phyloP scores from a whole-genome alignment of 2,888 invertebrate genomes.

The Folsomia candida region DNA sequence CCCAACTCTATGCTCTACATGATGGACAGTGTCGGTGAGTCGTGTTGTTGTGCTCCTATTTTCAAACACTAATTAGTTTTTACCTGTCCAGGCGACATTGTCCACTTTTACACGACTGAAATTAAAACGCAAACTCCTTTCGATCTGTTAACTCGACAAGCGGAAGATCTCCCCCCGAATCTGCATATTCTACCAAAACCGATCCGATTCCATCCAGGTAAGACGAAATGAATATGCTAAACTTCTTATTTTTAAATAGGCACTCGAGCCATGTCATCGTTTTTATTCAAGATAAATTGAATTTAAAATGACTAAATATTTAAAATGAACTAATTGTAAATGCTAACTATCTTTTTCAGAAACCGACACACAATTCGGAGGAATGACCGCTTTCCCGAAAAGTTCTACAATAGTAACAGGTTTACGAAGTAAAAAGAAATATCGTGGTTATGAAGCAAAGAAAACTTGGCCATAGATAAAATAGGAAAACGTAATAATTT shows the following conservation, averaged over 20 bases:
- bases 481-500: neutral
- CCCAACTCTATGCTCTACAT: slow-evolving; percentile 78
- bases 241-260: neutral
- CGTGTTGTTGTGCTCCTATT: neutral
- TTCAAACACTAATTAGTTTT: neutral
- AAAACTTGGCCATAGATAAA: slow-evolving; percentile 53
- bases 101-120: slow-evolving; percentile 69
- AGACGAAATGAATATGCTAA: neutral
- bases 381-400: slow-evolving; percentile 78
- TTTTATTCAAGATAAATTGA: neutral
- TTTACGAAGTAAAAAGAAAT: slow-evolving; percentile 76
- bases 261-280: neutral
- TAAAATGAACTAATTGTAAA: neutral
- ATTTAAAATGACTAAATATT: too few species aligned
- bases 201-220: slow-evolving; percentile 78
- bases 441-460: slow-evolving; percentile 68
- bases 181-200: slow-evolving; percentile 79
- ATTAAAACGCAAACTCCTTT: slow-evolving; percentile 70
- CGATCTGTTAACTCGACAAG: slow-evolving; percentile 64
- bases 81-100: slow-evolving; percentile 65
- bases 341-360: slow-evolving; percentile 55
- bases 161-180: slow-evolving; percentile 74
- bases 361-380: slow-evolving; percentile 69
- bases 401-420: slow-evolving; percentile 82
- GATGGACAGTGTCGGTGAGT: slow-evolving; percentile 64